phyloP scores from a whole-genome alignment of 2,888 invertebrate genomes.

The Acronicta alni region DNA sequence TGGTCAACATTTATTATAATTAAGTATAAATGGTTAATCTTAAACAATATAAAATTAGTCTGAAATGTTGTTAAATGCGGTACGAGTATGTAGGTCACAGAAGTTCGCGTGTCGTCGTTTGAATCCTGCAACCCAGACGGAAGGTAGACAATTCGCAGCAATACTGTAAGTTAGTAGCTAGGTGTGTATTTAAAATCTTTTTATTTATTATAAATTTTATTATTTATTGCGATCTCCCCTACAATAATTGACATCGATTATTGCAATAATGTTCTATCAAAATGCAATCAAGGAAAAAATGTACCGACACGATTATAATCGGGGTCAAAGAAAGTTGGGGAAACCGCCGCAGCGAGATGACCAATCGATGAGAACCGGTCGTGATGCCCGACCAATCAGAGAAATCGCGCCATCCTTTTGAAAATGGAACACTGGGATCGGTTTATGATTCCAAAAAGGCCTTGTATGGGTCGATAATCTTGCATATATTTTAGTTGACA shows the following conservation, averaged over 20 bases:
- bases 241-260: constrained; percentile 23
- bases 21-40: too few species aligned
- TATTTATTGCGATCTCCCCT: constrained; percentile 3
- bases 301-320: constrained; percentile 62
- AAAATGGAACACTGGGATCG: constrained; percentile 52
- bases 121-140: too few species aligned
- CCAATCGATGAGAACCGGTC: constrained; percentile 77
- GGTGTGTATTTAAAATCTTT: too few species aligned
- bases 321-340: constrained; percentile 87
- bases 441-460: constrained; percentile 39
- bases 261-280: constrained; percentile 52
- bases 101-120: too few species aligned
- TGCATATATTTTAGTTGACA: constrained; percentile 2
- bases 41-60: too few species aligned
- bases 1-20: too few species aligned
- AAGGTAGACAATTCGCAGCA: too few species aligned
- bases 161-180: too few species aligned
- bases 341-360: constrained; percentile 75
- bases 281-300: constrained; percentile 66
- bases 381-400: constrained; percentile 50
- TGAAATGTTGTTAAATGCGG: too few species aligned
- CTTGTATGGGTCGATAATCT: constrained; percentile 1
- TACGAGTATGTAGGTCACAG: too few species aligned
- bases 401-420: constrained; percentile 57
- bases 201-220: not conserved